Evolutionary conservation across 2,888 invertebrate genomes (phyloP), one percentile per base, ranked within the genome.

Genomic region (Nymphalis polychloros): DNA sequence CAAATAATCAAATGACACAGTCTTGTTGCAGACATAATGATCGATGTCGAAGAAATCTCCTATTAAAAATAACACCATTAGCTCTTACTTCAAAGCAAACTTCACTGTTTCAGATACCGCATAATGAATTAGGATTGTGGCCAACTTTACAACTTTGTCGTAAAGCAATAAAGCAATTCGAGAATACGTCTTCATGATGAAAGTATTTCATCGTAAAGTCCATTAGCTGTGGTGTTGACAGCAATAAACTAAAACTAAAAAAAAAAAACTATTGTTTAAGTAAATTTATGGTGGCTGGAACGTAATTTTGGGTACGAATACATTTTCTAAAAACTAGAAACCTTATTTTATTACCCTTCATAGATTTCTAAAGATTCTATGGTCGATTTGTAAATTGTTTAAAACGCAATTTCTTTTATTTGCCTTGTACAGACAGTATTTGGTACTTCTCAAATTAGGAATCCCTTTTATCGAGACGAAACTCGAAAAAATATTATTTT

Each of bases 261-360:
- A 79, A 79, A 78, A 71, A 83, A 83, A 84, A 80, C 82, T 78
- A 82, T 87, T 86, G 85, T 87, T 78, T 87, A 77, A 72, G 72
- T 75, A 71, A 78, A 84, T 87, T 89, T 89, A 88, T 87, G 84
- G 83, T 77, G 79, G 84, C 82, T 81, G 84, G 87, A 85, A 82
- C 76, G 76, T 86, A 87, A 89, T 87, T 89, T 88, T 81, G 41
- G 88, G 90, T 86, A 79, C 78, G 81, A 80, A 79, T 77, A 82
- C 80, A 83, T 90, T 88, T 84, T 87, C 76, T 84, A 78, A 76
- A 67, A 79, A 79, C 76, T 72, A 65, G 79, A 71, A 78, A 75
- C 79, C 81, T 75, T 76, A 75, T 86, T 88, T 88, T 88, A 87
- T 86, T 85, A 81, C 78, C 59, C 79, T 72, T 77, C 77, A 60